A percentile compares a stretch with the other conserved stretches of the same genome.
Conservation (phyloP, 2,113 vertebrate species). For the Bufo gargarizans region DNA sequence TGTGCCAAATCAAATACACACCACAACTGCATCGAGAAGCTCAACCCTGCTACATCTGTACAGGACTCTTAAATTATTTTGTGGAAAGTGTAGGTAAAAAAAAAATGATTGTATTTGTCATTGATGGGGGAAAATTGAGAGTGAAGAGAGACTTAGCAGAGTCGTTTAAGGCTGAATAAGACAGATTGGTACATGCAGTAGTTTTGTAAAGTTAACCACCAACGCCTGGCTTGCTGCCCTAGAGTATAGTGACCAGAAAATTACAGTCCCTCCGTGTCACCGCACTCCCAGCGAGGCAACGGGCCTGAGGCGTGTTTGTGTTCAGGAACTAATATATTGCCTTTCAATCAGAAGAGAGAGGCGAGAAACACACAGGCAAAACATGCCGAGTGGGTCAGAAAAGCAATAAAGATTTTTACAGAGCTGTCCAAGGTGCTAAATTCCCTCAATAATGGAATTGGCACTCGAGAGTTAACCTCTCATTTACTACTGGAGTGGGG, state of each 20-base stretch:
- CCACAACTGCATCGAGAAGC: neutral
- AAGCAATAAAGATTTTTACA: conserved; percentile 99
- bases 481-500: conserved; percentile 94
- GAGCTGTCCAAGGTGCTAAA: conserved; percentile 98
- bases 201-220: conserved; percentile 89
- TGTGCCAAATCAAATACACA: neutral
- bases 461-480: conserved; percentile 97
- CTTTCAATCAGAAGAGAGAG: conserved; percentile 98
- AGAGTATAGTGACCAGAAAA: conserved; percentile 95
- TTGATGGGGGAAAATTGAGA: neutral
- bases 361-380: conserved; percentile 86
- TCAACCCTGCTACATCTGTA: neutral
- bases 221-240: conserved; percentile 87
- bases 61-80: neutral
- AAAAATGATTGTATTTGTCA: neutral
- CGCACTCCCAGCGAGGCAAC: conserved; percentile 91
- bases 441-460: conserved; percentile 99
- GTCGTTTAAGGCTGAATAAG: conserved; percentile 62
- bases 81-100: neutral
- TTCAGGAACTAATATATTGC: conserved; percentile 96
- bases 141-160: neutral
- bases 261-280: conserved; percentile 93
- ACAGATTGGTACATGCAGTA: conserved; percentile 78
- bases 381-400: conserved; percentile 98
- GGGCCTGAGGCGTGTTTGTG: conserved; percentile 96